A percentile compares a stretch with the other conserved stretches of the same genome.
Evolutionary conservation across 2,888 invertebrate genomes (phyloP).

Genomic region (Micropterix aruncella): DNA sequence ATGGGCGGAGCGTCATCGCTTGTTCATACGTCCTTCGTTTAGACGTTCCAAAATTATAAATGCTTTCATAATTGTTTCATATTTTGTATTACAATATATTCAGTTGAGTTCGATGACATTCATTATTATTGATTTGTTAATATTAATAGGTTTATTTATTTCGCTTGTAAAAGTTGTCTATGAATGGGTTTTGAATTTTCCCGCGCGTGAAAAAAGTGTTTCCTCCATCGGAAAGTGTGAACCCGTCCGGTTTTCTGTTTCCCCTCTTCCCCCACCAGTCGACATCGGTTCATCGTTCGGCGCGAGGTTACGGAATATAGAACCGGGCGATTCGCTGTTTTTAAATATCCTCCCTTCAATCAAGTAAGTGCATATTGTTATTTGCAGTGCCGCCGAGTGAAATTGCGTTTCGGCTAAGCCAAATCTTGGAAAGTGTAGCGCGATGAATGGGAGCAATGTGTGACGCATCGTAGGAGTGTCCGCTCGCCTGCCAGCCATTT

Average conservation of each 20-base stretch:
- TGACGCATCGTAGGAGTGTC: slow-evolving; percentile 51
- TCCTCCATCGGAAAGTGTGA: slow-evolving; percentile 28
- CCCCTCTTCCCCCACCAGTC: slow-evolving; percentile 39
- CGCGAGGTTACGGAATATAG: slow-evolving; percentile 40
- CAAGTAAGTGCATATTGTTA: slow-evolving; percentile 35
- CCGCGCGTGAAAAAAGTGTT: slow-evolving; percentile 7
- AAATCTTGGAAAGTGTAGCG: slow-evolving; percentile 11
- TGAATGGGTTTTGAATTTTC: slow-evolving; percentile 7
- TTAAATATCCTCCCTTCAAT: slow-evolving; percentile 39
- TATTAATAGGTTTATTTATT: too few relatives aligned
- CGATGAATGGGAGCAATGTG: slow-evolving; percentile 25
- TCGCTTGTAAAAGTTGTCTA: too few relatives aligned
- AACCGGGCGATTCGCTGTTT: slow-evolving; percentile 40
- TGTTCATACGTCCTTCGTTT: too few relatives aligned
- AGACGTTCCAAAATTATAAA: too few relatives aligned
- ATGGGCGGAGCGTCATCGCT: too few relatives aligned
- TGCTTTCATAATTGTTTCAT: too few relatives aligned
- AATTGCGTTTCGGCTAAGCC: not conserved
- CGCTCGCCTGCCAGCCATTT: slow-evolving; percentile 39
- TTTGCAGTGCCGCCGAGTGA: slow-evolving; percentile 4
- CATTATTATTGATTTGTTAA: too few relatives aligned
- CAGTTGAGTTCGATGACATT: too few relatives aligned
- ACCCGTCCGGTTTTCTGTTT: slow-evolving; percentile 42
- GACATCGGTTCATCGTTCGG: slow-evolving; percentile 29
- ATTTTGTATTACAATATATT: too few relatives aligned